These are phyloP conservation scores for Branchipolynoe longqiensis DNA, from an alignment of 2,888 invertebrate species.

Conservation along the genomic window DNA sequence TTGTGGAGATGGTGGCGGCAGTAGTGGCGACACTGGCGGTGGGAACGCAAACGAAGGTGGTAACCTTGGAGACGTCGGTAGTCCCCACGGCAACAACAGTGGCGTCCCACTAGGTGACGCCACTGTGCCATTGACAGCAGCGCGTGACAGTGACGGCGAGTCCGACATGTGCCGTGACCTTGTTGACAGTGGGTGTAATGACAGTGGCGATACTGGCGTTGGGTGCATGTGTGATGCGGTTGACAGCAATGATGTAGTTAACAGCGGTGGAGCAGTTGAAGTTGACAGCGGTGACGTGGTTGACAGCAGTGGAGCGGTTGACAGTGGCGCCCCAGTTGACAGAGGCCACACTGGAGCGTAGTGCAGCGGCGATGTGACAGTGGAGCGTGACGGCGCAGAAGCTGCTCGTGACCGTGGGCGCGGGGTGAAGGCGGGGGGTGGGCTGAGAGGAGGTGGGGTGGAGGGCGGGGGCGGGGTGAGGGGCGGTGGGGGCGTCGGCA, in stretches of 20 bases:
- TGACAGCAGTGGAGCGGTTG: too few species aligned
- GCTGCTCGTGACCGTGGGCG: neutral
- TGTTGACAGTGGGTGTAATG: neutral
- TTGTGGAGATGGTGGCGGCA: too few species aligned
- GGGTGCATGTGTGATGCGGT: neutral
- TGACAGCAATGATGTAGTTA: neutral
- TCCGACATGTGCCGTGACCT: neutral
- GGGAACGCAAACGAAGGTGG: too few species aligned
- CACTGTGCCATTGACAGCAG: neutral
- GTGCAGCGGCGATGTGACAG: neutral
- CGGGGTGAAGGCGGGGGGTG: neutral
- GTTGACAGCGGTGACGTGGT: neutral
- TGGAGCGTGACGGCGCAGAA: neutral
- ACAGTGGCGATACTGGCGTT: neutral
- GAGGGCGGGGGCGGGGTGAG: conserved; percentile 10
- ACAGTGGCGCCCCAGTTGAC: too few species aligned
- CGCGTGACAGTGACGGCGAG: conserved; percentile 2
- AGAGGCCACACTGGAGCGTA: neutral
- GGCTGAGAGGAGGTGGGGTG: neutral
- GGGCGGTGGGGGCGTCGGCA: conserved; percentile 22
- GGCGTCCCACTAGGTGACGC: neutral
- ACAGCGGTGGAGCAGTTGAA: neutral
- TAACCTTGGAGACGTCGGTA: neutral
- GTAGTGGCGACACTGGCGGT: too few species aligned
- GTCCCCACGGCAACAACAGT: neutral